Conservation (phyloP, 2,888 invertebrate genomes). For the Andrena bicolor region DNA sequence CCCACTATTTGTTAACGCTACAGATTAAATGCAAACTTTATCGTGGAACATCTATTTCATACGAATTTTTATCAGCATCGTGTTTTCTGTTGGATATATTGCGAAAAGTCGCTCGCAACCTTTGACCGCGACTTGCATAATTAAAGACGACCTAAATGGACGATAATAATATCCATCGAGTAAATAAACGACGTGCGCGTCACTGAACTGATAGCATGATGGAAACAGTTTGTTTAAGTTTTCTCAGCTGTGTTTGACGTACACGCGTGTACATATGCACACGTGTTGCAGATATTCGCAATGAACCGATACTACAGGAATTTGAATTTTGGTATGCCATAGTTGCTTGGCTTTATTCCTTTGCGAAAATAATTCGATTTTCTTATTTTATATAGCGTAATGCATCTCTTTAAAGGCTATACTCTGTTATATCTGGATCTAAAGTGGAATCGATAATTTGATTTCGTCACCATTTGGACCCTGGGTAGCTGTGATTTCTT, state of each 20-base stretch:
- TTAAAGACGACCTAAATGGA: neutral
- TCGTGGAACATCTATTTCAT: neutral
- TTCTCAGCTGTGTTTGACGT: constrained; percentile 44
- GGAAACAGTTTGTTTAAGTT: constrained; percentile 34
- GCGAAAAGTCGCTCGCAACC: constrained; percentile 1
- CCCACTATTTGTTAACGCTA: neutral
- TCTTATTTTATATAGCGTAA: neutral
- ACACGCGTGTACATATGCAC: constrained; percentile 12
- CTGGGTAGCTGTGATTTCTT: neutral
- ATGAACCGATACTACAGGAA: neutral
- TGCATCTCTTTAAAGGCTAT: neutral
- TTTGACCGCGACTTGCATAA: neutral
- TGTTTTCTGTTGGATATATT: neutral
- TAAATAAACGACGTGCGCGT: constrained; percentile 20
- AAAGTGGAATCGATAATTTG: constrained; percentile 20
- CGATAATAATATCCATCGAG: constrained; percentile 15
- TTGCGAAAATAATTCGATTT: neutral
- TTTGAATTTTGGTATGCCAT: neutral
- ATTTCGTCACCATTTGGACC: neutral
- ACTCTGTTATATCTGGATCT: neutral
- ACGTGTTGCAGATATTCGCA: constrained; percentile 17
- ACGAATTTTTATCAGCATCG: neutral
- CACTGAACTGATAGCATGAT: constrained; percentile 27
- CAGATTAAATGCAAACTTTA: neutral
- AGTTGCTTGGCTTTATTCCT: neutral